These are phyloP conservation scores for Nomada ruficornis DNA, from an alignment of 2,888 invertebrate genomes.

Conservation along the genomic window DNA sequence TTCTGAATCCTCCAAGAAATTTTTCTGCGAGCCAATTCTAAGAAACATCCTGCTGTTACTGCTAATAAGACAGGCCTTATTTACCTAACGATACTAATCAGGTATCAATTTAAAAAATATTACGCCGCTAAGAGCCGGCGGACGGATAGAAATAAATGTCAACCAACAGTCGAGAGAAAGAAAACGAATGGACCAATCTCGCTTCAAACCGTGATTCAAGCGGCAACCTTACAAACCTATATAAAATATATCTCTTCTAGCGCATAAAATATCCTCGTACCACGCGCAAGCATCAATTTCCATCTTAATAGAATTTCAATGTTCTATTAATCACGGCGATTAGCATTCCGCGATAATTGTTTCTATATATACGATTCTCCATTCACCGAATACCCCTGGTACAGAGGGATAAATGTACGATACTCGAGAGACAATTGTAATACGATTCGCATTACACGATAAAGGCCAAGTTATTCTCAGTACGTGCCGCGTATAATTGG, in stretches of 20 bases:
- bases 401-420: background rate
- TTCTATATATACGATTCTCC: background rate
- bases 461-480: conserved; percentile 4
- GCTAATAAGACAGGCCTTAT: background rate
- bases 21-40: background rate
- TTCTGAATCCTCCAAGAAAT: background rate
- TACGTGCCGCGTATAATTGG: conserved; percentile 18
- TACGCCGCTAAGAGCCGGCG: background rate
- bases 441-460: conserved; percentile 43
- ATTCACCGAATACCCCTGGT: background rate
- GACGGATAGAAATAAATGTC: background rate
- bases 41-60: background rate
- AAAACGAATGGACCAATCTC: background rate
- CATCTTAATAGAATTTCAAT: too few relatives aligned
- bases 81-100: background rate
- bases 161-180: background rate
- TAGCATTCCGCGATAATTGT: too few relatives aligned
- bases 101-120: background rate
- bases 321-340: too few relatives aligned
- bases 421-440: conserved; percentile 27
- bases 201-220: background rate
- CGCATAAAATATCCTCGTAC: too few relatives aligned
- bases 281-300: too few relatives aligned
- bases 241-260: too few relatives aligned
- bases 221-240: background rate